phyloP scores from a whole-genome alignment of 2,113 vertebrate species.

The Reinhardtius hippoglossoides region DNA sequence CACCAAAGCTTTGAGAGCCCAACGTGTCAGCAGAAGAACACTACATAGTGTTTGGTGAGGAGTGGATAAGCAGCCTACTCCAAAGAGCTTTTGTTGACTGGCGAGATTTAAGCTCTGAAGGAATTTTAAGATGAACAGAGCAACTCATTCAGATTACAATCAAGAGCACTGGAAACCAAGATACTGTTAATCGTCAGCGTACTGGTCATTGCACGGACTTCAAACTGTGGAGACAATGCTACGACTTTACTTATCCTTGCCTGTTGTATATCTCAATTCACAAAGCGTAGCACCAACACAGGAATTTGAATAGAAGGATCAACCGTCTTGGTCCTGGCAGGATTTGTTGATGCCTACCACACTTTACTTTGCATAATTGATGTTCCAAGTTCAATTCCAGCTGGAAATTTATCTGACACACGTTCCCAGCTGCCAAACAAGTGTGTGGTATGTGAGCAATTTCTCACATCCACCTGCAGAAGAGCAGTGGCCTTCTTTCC shows the following conservation, averaged over 20 bases:
- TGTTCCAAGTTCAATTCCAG: not conserved
- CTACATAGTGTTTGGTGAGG: slow-evolving; percentile 35
- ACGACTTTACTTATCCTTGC: slow-evolving; percentile 3
- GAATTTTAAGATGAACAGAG: slow-evolving; percentile 59
- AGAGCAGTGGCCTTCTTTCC: slow-evolving; percentile 1
- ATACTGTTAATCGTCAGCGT: not conserved
- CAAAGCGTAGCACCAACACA: not conserved
- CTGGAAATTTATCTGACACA: slow-evolving; percentile 4
- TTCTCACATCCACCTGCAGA: slow-evolving; percentile 48
- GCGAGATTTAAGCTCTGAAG: slow-evolving; percentile 27
- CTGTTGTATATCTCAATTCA: slow-evolving; percentile 8
- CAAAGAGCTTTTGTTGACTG: slow-evolving; percentile 52
- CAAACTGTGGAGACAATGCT: slow-evolving; percentile 23
- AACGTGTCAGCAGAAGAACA: slow-evolving; percentile 50
- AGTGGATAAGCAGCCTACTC: slow-evolving; percentile 32
- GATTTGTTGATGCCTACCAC: not conserved
- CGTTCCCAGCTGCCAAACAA: slow-evolving; percentile 24
- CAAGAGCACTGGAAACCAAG: slow-evolving; percentile 26
- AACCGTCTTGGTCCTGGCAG: not conserved
- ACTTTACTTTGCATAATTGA: not conserved
- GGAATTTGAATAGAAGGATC: not conserved
- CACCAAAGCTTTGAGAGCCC: slow-evolving; percentile 43
- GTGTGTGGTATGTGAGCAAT: slow-evolving; percentile 3
- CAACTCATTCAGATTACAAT: slow-evolving; percentile 30
- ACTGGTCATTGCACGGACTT: not conserved